Percentiles rank a stretch among this genome's conserved stretches.
Evolutionary conservation across 2,888 invertebrate species (phyloP).

Genomic region (Creontiades dilutus): DNA sequence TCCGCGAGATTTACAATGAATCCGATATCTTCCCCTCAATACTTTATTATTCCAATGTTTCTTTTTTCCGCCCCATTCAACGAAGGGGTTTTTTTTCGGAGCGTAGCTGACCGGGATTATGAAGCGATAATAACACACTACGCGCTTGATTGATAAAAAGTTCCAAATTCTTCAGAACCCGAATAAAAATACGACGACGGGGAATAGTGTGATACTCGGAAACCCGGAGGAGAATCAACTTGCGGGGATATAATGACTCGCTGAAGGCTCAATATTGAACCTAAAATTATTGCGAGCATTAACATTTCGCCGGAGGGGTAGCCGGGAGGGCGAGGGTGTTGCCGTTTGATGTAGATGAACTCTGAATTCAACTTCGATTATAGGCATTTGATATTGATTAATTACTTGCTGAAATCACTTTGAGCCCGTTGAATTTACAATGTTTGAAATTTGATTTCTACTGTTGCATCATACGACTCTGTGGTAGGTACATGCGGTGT

Average conservation of each 20-base stretch:
- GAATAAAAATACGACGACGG: background rate
- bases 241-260: background rate
- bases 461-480: too few species aligned
- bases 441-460: background rate
- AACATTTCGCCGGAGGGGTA: background rate
- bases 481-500: too few species aligned
- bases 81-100: background rate
- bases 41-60: conserved; percentile 53
- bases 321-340: background rate
- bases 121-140: background rate
- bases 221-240: background rate
- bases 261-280: background rate
- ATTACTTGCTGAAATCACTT: background rate
- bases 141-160: conserved; percentile 1
- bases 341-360: background rate
- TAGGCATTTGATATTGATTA: background rate
- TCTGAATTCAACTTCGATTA: background rate
- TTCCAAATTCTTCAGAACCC: background rate
- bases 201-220: background rate
- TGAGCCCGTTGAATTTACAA: background rate
- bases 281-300: background rate
- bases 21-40: conserved; percentile 20
- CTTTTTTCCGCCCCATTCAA: conserved; percentile 36
- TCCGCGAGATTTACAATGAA: conserved; percentile 60
- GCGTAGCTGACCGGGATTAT: background rate